These are phyloP conservation scores for Neoascia interrupta DNA, from an alignment of 2,888 invertebrate species.

Conservation along the genomic window DNA sequence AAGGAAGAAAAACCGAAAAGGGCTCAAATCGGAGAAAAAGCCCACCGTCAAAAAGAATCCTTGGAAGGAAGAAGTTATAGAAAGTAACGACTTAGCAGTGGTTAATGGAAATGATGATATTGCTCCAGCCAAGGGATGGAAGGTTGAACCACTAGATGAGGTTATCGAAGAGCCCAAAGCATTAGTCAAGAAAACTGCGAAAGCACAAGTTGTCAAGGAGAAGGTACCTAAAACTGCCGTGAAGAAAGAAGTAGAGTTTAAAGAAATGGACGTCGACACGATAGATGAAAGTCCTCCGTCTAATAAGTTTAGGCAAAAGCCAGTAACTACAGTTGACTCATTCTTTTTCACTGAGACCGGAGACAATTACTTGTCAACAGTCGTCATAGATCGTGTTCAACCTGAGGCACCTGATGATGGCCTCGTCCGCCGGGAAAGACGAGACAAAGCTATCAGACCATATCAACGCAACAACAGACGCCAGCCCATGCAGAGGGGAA, in stretches of 20 bases:
- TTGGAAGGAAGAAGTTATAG: slow-evolving; percentile 74
- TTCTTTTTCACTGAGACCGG: slow-evolving; percentile 78
- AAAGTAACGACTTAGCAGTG: not conserved
- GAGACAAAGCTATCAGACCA: slow-evolving; percentile 28
- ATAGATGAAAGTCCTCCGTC: slow-evolving; percentile 33
- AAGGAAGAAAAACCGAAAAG: slow-evolving; percentile 38
- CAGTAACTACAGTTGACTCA: slow-evolving; percentile 72
- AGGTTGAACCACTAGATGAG: slow-evolving; percentile 13
- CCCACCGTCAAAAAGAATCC: slow-evolving; percentile 69
- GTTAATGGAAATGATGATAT: slow-evolving; percentile 1
- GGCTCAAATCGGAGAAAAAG: slow-evolving; percentile 2
- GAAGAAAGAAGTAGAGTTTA: too few relatives aligned
- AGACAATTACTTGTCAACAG: slow-evolving; percentile 77
- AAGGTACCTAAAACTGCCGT: too few relatives aligned
- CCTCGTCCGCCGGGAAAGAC: slow-evolving; percentile 56
- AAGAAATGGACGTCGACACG: not conserved
- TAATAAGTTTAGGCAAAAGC: not conserved
- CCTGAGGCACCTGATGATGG: slow-evolving; percentile 54
- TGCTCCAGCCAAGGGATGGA: slow-evolving; percentile 21
- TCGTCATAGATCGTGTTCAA: slow-evolving; percentile 70
- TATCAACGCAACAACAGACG: slow-evolving; percentile 14
- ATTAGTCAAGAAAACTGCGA: too few relatives aligned
- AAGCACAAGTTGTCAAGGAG: not conserved
- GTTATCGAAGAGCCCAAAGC: not conserved
- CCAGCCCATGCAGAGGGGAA: not conserved